Base-by-base conservation (phyloP, 1,140 invertebrate genomes). In the Manduca sexta region DNA sequence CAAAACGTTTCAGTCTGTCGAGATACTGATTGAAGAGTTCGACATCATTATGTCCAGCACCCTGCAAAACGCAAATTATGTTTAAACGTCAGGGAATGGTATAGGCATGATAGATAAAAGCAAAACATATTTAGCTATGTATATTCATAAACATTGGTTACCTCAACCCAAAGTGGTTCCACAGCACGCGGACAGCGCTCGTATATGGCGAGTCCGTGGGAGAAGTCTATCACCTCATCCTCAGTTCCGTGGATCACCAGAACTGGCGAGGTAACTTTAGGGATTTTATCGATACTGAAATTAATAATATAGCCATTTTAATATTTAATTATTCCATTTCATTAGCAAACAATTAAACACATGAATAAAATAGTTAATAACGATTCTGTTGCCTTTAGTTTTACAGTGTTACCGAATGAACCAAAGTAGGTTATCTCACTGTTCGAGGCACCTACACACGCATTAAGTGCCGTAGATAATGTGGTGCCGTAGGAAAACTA, bases 201-300 rank as follows among this genome's bases (percentile, higher is more conserved):
- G 80, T 99, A 98, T 69, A 99, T 99, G 33, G 97, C 96, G 39
- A 99, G 89, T 40, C 98, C 98, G 88, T 99, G 98, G 42, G 95
- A 97, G 84, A 99, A 98, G 87, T 99, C 97, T 77, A 99, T 99
- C 37, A 99, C 97, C 88, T 99, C 98, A 88, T 99, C 98, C 84
- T 99, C 97, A 51, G 98, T 99, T 70, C 98, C 98, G 87, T 99
- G 98, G 76, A 99, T 99, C 7, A 99, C 97, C 65, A 99, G 90
- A 60, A 99, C 98, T 40, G 98, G 98, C 51, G 97, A 98, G 64
- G 95, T 97, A 37, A 99, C 97, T 87, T 98, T 98, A 46, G 97
- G 96, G 67, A 99, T 97, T 91, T 99, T 99, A 88, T 99, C 98
- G 90, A 95, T 95, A 87, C 94, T 95, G 75, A 6, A 81, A 45